These are phyloP conservation scores for Paradisaea rubra DNA, from an alignment of 2,113 vertebrate species.

Conservation along the genomic window DNA sequence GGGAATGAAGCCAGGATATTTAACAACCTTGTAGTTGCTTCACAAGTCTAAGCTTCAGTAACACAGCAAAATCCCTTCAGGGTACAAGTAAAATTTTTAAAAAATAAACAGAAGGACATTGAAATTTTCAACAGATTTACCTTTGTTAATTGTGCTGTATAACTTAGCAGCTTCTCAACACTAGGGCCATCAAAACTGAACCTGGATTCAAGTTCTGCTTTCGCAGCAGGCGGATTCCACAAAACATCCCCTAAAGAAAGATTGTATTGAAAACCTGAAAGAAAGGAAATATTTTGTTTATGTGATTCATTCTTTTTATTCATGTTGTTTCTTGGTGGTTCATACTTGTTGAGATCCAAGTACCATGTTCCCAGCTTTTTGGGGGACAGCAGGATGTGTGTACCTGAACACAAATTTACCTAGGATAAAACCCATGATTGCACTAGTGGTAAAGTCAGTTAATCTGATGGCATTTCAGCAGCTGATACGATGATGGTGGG, in stretches of 20 bases:
- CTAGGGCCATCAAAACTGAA: constrained; percentile 44
- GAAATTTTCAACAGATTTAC: neutral
- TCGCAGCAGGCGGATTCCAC: constrained; percentile 23
- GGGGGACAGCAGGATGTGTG: neutral
- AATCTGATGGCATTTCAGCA: neutral
- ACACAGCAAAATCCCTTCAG: neutral
- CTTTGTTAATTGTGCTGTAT: constrained; percentile 29
- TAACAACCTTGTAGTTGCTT: neutral
- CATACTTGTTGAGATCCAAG: neutral
- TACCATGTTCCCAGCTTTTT: neutral
- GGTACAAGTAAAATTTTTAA: neutral
- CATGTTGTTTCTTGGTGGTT: neutral
- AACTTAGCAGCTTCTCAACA: constrained; percentile 39
- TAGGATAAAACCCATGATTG: neutral
- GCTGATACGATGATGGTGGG: neutral
- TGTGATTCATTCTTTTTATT: neutral
- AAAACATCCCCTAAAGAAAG: constrained; percentile 35
- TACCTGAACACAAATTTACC: neutral
- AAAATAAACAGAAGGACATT: neutral
- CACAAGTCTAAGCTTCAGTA: neutral
- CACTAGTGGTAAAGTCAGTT: neutral
- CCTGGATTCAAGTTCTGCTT: constrained; percentile 34
- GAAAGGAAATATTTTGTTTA: neutral
- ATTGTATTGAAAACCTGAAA: constrained; percentile 35
- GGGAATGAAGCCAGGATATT: neutral